Percentiles rank a stretch among this genome's conserved stretches.
phyloP scores from a whole-genome alignment of 2,113 vertebrate species.

The Picathartes gymnocephalus region DNA sequence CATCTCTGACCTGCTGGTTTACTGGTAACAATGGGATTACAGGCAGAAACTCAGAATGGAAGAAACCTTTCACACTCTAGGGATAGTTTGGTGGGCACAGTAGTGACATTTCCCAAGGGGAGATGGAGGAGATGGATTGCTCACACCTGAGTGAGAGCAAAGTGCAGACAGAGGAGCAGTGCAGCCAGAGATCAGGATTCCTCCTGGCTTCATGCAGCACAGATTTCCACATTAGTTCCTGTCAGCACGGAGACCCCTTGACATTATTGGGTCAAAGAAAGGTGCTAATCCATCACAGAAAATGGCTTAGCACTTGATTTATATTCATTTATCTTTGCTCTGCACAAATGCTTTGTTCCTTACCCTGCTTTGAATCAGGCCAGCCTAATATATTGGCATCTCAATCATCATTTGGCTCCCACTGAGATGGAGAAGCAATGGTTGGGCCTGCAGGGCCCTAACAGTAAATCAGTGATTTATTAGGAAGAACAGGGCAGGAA shows the following conservation, averaged over 20 bases:
- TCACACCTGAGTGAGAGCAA: background rate
- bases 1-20: background rate
- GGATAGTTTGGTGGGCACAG: background rate
- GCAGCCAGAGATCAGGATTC: background rate
- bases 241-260: slow-evolving; percentile 33
- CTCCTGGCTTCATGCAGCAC: background rate
- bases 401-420: slow-evolving; percentile 67
- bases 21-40: background rate
- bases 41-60: background rate
- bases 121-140: background rate
- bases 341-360: slow-evolving; percentile 57
- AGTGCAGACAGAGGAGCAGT: background rate
- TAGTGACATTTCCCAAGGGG: background rate
- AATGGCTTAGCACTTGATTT: slow-evolving; percentile 23
- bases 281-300: slow-evolving; percentile 50
- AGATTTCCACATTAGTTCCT: slow-evolving; percentile 3
- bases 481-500: slow-evolving; percentile 1
- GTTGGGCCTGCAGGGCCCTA: slow-evolving; percentile 1
- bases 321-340: slow-evolving; percentile 12
- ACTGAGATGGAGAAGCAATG: slow-evolving; percentile 49
- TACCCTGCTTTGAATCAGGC: slow-evolving; percentile 19
- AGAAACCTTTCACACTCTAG: background rate
- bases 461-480: slow-evolving; percentile 53
- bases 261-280: slow-evolving; percentile 54
- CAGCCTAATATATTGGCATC: slow-evolving; percentile 60